These are phyloP conservation scores for Paralinhomoeus sp. DNA, from an alignment of 2,888 invertebrate genomes.

Conservation along the genomic window DNA sequence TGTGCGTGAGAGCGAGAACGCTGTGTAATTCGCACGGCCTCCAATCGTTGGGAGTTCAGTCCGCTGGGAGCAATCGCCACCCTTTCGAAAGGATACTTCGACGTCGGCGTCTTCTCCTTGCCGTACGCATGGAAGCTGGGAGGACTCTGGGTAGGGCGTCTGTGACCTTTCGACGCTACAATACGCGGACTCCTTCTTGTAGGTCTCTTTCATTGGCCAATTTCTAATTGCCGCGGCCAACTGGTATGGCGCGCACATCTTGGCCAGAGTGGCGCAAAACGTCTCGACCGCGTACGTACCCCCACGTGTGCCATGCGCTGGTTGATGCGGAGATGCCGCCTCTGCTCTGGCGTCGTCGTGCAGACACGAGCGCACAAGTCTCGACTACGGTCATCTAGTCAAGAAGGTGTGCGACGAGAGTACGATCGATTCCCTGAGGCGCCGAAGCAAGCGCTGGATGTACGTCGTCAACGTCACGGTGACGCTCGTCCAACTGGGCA, in stretches of 20 bases:
- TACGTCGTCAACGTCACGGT: conserved; percentile 23
- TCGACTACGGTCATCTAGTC: conserved; percentile 25
- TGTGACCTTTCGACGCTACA: no score
- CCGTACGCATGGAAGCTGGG: conserved; percentile 25
- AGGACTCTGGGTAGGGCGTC: conserved; percentile 19
- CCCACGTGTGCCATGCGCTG: no score
- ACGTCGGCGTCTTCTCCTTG: conserved; percentile 25
- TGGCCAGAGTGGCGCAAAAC: conserved; percentile 21
- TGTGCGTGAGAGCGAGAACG: no score
- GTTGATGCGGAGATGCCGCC: no score
- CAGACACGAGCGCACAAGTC: conserved; percentile 16
- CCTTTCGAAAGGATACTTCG: conserved; percentile 24
- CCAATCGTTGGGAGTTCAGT: no score
- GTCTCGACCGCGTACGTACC: conserved; percentile 17
- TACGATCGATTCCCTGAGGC: conserved; percentile 15
- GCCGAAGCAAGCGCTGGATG: conserved; percentile 21
- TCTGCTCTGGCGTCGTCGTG: background rate
- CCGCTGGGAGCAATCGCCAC: conserved; percentile 27
- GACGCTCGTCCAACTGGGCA: conserved; percentile 24
- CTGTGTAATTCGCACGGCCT: no score
- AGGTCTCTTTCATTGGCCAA: conserved; percentile 22
- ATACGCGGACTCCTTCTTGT: no score
- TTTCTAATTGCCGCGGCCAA: conserved; percentile 23
- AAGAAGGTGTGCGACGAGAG: conserved; percentile 23
- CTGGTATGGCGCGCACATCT: conserved; percentile 25